Evolutionary conservation across 2,113 vertebrate genomes (phyloP), one percentile per base, ranked within the genome.

Genomic region (Hepsetus odoe): DNA sequence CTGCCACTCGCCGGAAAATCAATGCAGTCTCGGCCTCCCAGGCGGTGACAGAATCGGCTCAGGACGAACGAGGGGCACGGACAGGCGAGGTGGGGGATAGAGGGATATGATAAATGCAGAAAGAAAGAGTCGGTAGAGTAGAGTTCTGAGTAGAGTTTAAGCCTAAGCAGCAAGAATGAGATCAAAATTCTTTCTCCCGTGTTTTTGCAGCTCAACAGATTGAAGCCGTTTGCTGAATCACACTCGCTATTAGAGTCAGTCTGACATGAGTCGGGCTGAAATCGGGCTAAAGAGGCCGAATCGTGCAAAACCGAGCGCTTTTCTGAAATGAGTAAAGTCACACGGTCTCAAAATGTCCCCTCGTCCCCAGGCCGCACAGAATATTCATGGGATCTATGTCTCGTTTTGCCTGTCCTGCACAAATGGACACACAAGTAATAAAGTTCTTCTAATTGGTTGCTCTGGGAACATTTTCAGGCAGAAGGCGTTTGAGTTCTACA

Each of bases 41-140:
- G 46, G 16, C 46, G 20, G 46, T 49, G 46, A 49, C 46, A 49
- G 46, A 49, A 49, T 49, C 56, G 5, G 56, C 26, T 22, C 55
- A 24, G 55, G n/a, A 13, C 5, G 8, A 28, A 14, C 30, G 10
- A 12, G 12, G 46, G 46, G 46, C 14, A 61, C 10, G 58, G 38
- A 59, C 3, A 59, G 55, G 44, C 0, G 33, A 38, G 26, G 22
- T 42, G 35, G 11, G 4, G 28, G 53, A 56, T n/a, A 24, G 12
- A 14, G 81, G 82, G 74, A 84, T 2, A 12, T 11, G 5, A 42
- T 5, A 49, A 49, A 2, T 20, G 18, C 46, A 49, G 4, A 35
- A 30, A 66, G 26, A 28, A 20, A 35, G 32, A 22, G 44, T 24
- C 40, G 46, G 62, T 30, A 26, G 77, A 66, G 68, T 28, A 24